Evolutionary conservation across 1,140 invertebrate species (phyloP).

Genomic region (Myzus persicae): DNA sequence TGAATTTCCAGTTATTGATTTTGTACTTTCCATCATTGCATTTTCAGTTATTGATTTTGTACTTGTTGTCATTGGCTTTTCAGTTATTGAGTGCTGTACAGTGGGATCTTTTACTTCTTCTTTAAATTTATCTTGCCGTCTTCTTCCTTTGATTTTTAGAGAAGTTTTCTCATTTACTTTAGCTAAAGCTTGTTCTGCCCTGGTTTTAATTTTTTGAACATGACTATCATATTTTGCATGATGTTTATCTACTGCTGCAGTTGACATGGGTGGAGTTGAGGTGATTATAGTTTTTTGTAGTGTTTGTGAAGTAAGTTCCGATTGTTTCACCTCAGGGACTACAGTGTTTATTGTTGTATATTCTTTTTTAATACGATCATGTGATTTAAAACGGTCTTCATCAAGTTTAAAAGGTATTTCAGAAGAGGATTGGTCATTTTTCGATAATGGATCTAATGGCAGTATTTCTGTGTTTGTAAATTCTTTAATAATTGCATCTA

Average conservation of each 20-base stretch:
- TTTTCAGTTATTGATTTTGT: background rate
- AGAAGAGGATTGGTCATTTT: background rate
- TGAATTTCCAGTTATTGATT: background rate
- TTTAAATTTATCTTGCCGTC: background rate
- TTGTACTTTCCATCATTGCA: background rate
- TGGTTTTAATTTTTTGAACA: conserved; percentile 44
- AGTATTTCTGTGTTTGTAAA: conserved; percentile 32
- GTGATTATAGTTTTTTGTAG: background rate
- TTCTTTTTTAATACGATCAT: background rate
- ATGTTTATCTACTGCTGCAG: background rate
- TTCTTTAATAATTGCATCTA: background rate
- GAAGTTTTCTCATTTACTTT: conserved; percentile 12
- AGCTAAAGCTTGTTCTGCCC: conserved; percentile 40
- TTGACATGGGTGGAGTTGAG: background rate
- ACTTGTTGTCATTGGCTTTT: background rate
- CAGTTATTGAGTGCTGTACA: background rate
- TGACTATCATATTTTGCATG: background rate
- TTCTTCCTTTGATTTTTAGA: background rate
- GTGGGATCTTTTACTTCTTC: background rate
- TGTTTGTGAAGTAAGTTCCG: background rate
- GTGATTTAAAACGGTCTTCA: background rate
- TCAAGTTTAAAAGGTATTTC: background rate
- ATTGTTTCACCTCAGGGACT: background rate
- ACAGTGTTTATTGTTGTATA: background rate
- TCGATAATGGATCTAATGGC: background rate